These are phyloP conservation scores for Muraenolepis orangiensis DNA, from an alignment of 2,797 vertebrate species.

Conservation along the genomic window DNA sequence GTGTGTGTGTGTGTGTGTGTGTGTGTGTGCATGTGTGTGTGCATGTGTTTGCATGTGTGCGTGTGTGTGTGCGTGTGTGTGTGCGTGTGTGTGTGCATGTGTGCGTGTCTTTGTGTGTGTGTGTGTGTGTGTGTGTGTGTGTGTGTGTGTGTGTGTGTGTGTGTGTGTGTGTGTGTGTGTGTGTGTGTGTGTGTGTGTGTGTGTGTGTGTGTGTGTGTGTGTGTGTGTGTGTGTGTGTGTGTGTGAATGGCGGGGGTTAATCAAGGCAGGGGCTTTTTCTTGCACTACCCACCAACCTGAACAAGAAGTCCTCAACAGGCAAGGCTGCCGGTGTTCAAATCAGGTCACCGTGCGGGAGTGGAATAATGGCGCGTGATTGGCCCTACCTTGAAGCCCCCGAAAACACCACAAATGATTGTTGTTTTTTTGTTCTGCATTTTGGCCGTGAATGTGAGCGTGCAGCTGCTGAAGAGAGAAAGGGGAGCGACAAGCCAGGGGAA, in stretches of 20 bases:
- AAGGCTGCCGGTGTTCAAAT: constrained; percentile 31
- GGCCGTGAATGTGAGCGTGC: constrained; percentile 15
- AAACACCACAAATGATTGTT: neutral
- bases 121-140: neutral
- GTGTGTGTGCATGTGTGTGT: neutral
- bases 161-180: constrained; percentile 3
- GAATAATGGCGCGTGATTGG: neutral
- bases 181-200: neutral
- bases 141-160: too few species aligned
- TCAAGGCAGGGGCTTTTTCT: neutral
- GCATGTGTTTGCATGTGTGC: too few species aligned
- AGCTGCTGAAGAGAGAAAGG: constrained; percentile 5
- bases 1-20: constrained; percentile 14
- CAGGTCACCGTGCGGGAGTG: neutral
- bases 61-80: too few species aligned
- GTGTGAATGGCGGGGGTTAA: constrained; percentile 18
- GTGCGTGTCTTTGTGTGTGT: too few species aligned
- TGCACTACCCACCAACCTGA: constrained; percentile 45
- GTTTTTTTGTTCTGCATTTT: constrained; percentile 53
- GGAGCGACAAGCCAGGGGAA: constrained; percentile 41
- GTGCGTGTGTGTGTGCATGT: too few species aligned
- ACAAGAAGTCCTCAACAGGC: constrained; percentile 43
- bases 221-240: too few species aligned
- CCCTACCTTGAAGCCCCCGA: too few species aligned
- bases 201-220: too few species aligned